These are phyloP conservation scores for Hycleus cichorii DNA, from an alignment of 1,140 invertebrate genomes.

Conservation along the genomic window DNA sequence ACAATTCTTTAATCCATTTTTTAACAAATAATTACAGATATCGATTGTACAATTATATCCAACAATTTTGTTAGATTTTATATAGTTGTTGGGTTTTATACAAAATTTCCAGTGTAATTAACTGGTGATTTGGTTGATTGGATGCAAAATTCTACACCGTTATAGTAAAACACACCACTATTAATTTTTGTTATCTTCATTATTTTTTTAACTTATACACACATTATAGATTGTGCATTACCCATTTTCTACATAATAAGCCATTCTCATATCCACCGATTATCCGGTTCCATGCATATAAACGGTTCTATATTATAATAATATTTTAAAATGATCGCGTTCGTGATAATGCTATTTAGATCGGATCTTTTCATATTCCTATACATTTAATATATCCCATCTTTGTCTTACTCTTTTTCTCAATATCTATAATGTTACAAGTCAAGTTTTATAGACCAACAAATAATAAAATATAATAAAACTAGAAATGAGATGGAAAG, in stretches of 20 bases:
- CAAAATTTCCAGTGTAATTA: constrained; percentile 22
- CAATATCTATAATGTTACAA: not conserved
- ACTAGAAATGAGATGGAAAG: too few relatives aligned
- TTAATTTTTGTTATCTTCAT: constrained; percentile 16
- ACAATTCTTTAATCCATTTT: too few relatives aligned
- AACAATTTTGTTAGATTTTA: too few relatives aligned
- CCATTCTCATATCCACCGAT: constrained; percentile 29
- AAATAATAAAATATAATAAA: not conserved
- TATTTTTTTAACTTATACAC: constrained; percentile 15
- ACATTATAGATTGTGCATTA: constrained; percentile 22
- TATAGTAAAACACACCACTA: too few relatives aligned
- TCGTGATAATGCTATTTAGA: constrained; percentile 36
- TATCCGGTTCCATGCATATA: constrained; percentile 23
- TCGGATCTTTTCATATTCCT: constrained; percentile 19
- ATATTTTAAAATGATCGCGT: constrained; percentile 30
- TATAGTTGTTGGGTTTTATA: too few relatives aligned
- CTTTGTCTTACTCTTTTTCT: not conserved
- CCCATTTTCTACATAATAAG: constrained; percentile 37
- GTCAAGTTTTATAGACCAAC: not conserved
- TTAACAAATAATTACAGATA: too few relatives aligned
- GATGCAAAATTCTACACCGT: constrained; percentile 27
- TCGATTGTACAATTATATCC: too few relatives aligned
- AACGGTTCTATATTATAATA: constrained; percentile 30
- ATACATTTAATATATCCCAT: not conserved
- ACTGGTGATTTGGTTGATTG: constrained; percentile 35